Evolutionary conservation across 2,888 invertebrate genomes (phyloP), one percentile per base, ranked within the genome.

Genomic region (Hirudinaria manillensis): DNA sequence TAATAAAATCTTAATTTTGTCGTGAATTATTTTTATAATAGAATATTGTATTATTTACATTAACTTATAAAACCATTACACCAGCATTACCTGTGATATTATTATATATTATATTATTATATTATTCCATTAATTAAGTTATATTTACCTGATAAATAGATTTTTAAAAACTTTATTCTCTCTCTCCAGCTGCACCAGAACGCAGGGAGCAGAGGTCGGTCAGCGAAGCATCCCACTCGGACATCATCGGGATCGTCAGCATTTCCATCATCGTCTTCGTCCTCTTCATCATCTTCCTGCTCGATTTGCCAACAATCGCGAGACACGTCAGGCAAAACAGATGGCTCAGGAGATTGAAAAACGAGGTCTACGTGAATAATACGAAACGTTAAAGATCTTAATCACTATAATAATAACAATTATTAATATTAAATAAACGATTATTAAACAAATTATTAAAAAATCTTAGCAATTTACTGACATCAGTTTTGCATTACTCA

Each of bases 161-260:
- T 67, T 21, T 6, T 67, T 67, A 34, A 67, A 67, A 24, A 27
- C 13, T 29, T 29, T 6, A 29, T 32, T 10, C 4, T 32, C 67
- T 10, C 19, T 36, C 6, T 34, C 6, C 70, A 70, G 70, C 38
- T 6, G 3, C 70, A 24, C 29, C 72, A 29, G 72, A 51, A 27
- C 16, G 73, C 2, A 24, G 29, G 29, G 73, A 73, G 34, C 19
- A 56, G 16, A 29, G 27, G 32, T 16, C 72, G 29, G 32, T 55
- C 3, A 73, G 38, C 38, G 73, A 73, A 36, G 73, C 73, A 24
- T 36, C 34, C 7, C 7, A 65, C 65, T 73, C 73, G n/a, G 45
- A 73, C 65, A 45, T 73, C 65, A 73, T 73, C 10, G 73, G 65
- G 19, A 24, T 73, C 2, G 34, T 56, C 61, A 73, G 73, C 38